Percentiles rank a stretch among this genome's conserved stretches.
phyloP scores from a whole-genome alignment of 2,888 invertebrate genomes.

The Poecilobothrus nobilitatus region DNA sequence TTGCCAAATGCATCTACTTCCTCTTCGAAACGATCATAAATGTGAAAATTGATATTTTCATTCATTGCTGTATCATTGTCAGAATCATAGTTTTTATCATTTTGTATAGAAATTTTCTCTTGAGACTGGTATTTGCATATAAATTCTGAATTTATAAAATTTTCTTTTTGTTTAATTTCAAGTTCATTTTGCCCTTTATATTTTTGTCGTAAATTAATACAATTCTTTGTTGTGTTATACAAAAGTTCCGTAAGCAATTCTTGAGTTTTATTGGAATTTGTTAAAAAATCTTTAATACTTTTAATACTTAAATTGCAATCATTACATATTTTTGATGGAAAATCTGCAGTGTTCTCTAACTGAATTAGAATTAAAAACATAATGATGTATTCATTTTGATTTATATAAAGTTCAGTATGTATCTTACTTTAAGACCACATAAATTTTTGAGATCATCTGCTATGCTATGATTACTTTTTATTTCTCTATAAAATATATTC shows the following conservation, averaged over 20 bases:
- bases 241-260: neutral
- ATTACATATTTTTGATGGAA: neutral
- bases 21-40: too few relatives aligned
- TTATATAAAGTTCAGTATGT: too few relatives aligned
- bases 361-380: neutral
- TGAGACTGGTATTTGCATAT: neutral
- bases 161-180: neutral
- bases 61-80: too few relatives aligned
- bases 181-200: neutral
- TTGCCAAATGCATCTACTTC: too few relatives aligned
- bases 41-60: too few relatives aligned
- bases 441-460: neutral
- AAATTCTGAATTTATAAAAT: neutral
- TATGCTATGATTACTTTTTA: neutral
- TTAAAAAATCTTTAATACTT: neutral
- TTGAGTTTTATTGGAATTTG: neutral
- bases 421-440: neutral
- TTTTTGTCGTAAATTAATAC: neutral
- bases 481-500: neutral
- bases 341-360: neutral
- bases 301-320: neutral
- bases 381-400: too few relatives aligned
- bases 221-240: neutral
- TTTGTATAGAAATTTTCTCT: too few relatives aligned
- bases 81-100: too few relatives aligned